These are phyloP conservation scores for Galagoides demidoff DNA, from an alignment of 2,797 vertebrate species.

Conservation along the genomic window DNA sequence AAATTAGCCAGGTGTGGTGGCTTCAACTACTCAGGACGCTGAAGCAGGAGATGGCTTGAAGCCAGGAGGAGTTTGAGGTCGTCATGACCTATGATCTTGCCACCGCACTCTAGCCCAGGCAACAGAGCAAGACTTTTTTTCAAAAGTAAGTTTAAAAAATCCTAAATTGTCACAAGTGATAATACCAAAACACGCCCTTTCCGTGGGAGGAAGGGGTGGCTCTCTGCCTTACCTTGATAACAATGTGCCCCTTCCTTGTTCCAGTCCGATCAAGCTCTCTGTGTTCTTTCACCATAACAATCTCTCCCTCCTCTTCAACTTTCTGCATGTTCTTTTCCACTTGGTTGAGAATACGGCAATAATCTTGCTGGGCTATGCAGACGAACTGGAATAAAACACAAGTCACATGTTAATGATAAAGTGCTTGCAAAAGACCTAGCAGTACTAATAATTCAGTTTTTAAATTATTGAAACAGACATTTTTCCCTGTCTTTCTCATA, in stretches of 20 bases:
- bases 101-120: neutral
- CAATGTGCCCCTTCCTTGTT: slow-evolving; percentile 98
- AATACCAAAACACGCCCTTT: neutral
- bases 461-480: slow-evolving; percentile 74
- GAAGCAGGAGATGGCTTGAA: neutral
- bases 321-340: slow-evolving; percentile 99
- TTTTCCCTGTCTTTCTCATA: slow-evolving; percentile 48
- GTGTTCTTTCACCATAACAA: slow-evolving; percentile 99
- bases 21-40: neutral
- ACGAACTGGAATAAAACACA: slow-evolving; percentile 91
- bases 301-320: slow-evolving; percentile 99
- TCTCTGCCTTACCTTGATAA: slow-evolving; percentile 94
- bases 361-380: slow-evolving; percentile 98
- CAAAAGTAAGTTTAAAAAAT: neutral
- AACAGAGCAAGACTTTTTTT: neutral
- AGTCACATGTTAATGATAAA: slow-evolving; percentile 58
- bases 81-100: neutral
- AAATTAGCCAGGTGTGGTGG: neutral
- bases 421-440: slow-evolving; percentile 53
- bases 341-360: slow-evolving; percentile 99
- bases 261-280: slow-evolving; percentile 98
- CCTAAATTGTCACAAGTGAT: neutral
- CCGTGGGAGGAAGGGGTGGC: accelerated
- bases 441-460: slow-evolving; percentile 63
- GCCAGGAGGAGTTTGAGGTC: neutral